phyloP scores from a whole-genome alignment of 2,888 invertebrate species.

The Ferrisia virgata region DNA sequence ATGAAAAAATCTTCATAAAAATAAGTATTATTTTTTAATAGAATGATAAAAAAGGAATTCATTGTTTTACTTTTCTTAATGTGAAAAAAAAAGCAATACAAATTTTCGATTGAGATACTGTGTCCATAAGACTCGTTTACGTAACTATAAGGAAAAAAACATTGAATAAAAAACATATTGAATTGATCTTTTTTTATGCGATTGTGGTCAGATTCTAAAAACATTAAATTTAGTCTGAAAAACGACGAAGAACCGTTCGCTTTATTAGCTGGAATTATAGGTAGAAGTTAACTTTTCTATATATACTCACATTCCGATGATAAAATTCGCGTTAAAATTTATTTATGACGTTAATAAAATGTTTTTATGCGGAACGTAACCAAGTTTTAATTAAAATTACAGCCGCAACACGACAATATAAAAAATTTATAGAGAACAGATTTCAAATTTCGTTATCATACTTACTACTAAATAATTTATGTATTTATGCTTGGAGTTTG shows the following conservation, averaged over 20 bases:
- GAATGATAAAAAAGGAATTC: too few relatives aligned
- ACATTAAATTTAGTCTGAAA: background rate
- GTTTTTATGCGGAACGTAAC: background rate
- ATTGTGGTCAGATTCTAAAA: background rate
- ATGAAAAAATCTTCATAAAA: too few relatives aligned
- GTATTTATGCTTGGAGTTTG: background rate
- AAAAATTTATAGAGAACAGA: background rate
- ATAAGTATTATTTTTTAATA: too few relatives aligned
- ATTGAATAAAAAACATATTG: background rate
- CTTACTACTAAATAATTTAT: background rate
- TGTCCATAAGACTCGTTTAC: too few relatives aligned
- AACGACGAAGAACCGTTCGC: background rate
- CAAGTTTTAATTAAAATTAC: conserved; percentile 1
- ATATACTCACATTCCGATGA: background rate
- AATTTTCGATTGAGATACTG: too few relatives aligned
- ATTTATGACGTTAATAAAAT: background rate
- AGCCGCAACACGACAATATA: background rate
- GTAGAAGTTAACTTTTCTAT: background rate
- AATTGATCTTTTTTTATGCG: background rate
- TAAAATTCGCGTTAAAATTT: background rate
- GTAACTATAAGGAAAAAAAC: too few relatives aligned
- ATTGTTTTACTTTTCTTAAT: too few relatives aligned
- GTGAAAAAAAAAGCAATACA: too few relatives aligned
- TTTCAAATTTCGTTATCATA: background rate
- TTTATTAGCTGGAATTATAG: background rate